Percentiles rank a stretch among this genome's conserved stretches.
Conservation (phyloP, 1,140 invertebrate species). For the Hirudo medicinalis region DNA sequence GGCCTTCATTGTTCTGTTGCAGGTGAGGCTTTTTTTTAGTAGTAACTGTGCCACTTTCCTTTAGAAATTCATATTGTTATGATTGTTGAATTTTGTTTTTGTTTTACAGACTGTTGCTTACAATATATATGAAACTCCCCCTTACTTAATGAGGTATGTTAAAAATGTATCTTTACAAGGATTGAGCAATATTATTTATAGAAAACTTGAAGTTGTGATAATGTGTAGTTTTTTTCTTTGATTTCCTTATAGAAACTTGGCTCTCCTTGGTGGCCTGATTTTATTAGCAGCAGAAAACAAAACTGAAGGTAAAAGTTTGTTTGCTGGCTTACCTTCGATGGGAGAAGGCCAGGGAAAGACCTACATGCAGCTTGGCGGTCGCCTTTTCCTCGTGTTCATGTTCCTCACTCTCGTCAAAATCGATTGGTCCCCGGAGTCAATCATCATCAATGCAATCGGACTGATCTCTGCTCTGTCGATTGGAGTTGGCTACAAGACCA, state of each 20-base stretch:
- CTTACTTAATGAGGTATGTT: constrained; percentile 2
- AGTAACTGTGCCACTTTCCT: not conserved
- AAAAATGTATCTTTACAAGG: not conserved
- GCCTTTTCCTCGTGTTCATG: constrained; percentile 91
- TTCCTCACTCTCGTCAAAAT: constrained; percentile 86
- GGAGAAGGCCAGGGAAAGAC: constrained; percentile 89
- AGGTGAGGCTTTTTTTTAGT: constrained; percentile 45
- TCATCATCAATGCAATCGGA: constrained; percentile 7
- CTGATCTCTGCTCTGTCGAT: not conserved
- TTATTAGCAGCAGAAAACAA: constrained; percentile 81
- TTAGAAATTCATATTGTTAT: not conserved
- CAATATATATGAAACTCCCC: not conserved
- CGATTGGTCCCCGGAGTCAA: constrained; percentile 42
- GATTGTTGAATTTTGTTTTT: not conserved
- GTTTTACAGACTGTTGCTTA: constrained; percentile 1
- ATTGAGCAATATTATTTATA: not conserved
- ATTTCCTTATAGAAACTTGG: constrained; percentile 60
- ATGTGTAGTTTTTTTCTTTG: constrained; percentile 37
- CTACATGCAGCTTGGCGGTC: constrained; percentile 77
- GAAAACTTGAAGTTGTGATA: constrained; percentile 35
- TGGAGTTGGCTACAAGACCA: constrained; percentile 70
- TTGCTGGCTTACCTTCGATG: constrained; percentile 85
- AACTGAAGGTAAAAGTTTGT: constrained; percentile 67
- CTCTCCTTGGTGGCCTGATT: constrained; percentile 77
- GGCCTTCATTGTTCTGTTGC: constrained; percentile 87